Base-by-base conservation (phyloP, 2,113 vertebrate genomes). In the Trachemys scripta region DNA sequence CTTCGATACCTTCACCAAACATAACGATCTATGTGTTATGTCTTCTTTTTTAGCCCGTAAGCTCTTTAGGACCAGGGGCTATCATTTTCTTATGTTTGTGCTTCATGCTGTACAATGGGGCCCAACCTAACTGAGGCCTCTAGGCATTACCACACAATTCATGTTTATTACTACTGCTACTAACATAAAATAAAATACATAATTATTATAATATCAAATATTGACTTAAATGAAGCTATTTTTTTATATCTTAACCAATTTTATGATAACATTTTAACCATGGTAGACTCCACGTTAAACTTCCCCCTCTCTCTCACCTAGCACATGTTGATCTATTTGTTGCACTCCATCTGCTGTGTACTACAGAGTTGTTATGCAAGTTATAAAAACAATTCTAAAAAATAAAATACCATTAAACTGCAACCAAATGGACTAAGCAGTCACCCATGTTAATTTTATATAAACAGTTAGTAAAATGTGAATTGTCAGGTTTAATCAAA, bases 161-260 rank as follows among this genome's bases (percentile, higher is more conserved):
- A 81, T 20, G 57, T 47, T 49, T 50, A 84, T 50, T 2, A 78
- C 82, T 83, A 69, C 42, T 49, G 69, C 82, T 83, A 49, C 19
- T 83, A 85, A 82, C 80, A 92, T 72, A 78, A 17, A 80, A 4
- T 54, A n/a, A 38, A 51, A 38, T 72, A 45, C 45, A 45, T 25
- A 76, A 76, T 54, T 8, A 54, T 54, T 8, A 76, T 19, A 80
- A 78, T 4, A 78, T 45, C 42, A 78, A 78, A 78, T 45, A 16
- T 14, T 19, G 16, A 84, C 78, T 45, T n/a, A 59, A 78, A 4
- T 35, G 20, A n/a, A 8, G 72, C 92, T 95, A 90, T 38, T 82
- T 11, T 69, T 6, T 31, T 4, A 3, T 0, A 0, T 22, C 51
- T 50, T 35, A 7, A 38, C 3, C 1, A 3, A 22, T 10, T 87